phyloP scores from a whole-genome alignment of 2,113 vertebrate species.

The Synchiropus splendidus region DNA sequence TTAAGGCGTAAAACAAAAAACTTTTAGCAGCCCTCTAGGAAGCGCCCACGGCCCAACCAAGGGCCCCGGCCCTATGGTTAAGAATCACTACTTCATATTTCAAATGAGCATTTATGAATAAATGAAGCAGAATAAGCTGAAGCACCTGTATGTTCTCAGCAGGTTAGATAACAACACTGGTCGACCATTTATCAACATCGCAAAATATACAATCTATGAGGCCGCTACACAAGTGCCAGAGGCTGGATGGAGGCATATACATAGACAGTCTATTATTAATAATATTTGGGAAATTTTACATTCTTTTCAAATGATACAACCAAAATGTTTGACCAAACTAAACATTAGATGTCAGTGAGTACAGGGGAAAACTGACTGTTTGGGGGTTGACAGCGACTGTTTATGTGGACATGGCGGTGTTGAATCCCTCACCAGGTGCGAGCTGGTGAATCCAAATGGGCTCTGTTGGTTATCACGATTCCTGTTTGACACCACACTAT shows the following conservation, averaged over 20 bases:
- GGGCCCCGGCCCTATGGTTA: too few relatives aligned
- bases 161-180: not conserved
- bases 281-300: too few relatives aligned
- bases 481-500: constrained; percentile 67
- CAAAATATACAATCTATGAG: not conserved
- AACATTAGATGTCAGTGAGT: constrained; percentile 8
- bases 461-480: constrained; percentile 78
- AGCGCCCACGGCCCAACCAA: too few relatives aligned
- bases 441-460: constrained; percentile 68
- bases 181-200: not conserved
- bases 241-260: not conserved
- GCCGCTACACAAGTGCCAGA: too few relatives aligned
- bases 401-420: not conserved
- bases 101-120: not conserved
- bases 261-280: too few relatives aligned
- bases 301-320: too few relatives aligned
- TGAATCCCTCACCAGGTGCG: too few relatives aligned
- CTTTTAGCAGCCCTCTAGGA: too few relatives aligned
- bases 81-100: too few relatives aligned
- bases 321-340: not conserved
- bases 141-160: not conserved
- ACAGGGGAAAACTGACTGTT: not conserved
- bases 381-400: not conserved
- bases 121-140: too few relatives aligned
- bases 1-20: too few relatives aligned